A percentile compares a stretch with the other conserved stretches of the same genome.
Evolutionary conservation across 1,140 invertebrate species (phyloP).

Genomic region (Ips nitidus): DNA sequence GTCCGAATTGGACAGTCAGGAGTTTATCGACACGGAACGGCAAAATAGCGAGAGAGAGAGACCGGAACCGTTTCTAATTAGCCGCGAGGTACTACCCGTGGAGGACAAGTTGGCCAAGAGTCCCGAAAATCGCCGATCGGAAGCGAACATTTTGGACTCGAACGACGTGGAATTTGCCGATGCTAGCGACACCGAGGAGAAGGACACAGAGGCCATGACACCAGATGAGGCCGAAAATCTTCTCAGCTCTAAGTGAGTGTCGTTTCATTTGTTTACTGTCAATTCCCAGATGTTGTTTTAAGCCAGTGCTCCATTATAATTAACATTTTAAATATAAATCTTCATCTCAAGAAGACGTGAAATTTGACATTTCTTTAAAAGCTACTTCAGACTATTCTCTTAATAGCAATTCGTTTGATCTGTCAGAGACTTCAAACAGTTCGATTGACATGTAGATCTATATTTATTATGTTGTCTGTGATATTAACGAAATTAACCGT

Average conservation of each 20-base stretch:
- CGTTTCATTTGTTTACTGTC: neutral
- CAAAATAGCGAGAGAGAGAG: constrained; percentile 15
- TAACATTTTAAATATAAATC: neutral
- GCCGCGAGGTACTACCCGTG: constrained; percentile 35
- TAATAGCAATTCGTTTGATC: neutral
- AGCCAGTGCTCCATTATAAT: neutral
- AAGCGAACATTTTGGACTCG: constrained; percentile 53
- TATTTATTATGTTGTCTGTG: constrained; percentile 29
- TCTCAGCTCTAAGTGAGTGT: constrained; percentile 72
- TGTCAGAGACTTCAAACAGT: constrained; percentile 5
- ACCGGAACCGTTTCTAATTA: constrained; percentile 44
- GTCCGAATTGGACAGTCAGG: constrained; percentile 49
- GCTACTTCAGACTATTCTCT: neutral
- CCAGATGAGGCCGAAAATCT: constrained; percentile 82
- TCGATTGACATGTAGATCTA: constrained; percentile 16
- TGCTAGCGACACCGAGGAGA: constrained; percentile 57
- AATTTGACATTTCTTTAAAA: neutral
- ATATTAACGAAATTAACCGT: constrained; percentile 13
- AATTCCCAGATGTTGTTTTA: constrained; percentile 1
- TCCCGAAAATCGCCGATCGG: constrained; percentile 42
- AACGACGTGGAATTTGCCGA: constrained; percentile 58
- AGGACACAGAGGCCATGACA: constrained; percentile 71
- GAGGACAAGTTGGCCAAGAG: constrained; percentile 34
- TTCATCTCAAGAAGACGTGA: neutral
- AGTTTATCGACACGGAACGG: constrained; percentile 28